Percentiles rank a stretch among this genome's conserved stretches.
These are phyloP conservation scores for Ellobium chinense DNA, from an alignment of 2,888 invertebrate genomes.

Conservation along the genomic window DNA sequence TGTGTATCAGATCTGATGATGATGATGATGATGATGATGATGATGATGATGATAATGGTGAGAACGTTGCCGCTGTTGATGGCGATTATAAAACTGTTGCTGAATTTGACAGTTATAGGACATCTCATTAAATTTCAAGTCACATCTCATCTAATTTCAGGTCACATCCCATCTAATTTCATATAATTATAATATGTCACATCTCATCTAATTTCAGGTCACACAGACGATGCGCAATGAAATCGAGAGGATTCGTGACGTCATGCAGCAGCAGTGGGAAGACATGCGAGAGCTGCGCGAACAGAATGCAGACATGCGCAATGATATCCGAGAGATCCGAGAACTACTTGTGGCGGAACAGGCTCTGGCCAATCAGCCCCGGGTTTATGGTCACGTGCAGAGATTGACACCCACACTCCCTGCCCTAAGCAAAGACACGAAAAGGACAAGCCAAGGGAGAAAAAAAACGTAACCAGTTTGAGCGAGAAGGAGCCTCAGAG, in stretches of 20 bases:
- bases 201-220: too few species aligned
- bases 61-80: too few species aligned
- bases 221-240: slow-evolving; percentile 61
- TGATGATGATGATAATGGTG: too few species aligned
- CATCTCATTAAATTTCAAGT: too few species aligned
- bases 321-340: slow-evolving; percentile 63
- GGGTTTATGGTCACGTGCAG: not conserved
- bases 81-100: too few species aligned
- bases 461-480: not conserved
- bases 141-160: too few species aligned
- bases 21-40: too few species aligned
- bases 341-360: slow-evolving; percentile 52
- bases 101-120: too few species aligned
- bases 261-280: slow-evolving; percentile 66
- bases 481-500: not conserved
- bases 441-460: not conserved
- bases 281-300: slow-evolving; percentile 65
- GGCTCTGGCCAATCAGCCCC: not conserved
- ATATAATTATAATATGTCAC: too few species aligned
- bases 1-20: too few species aligned
- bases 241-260: slow-evolving; percentile 65
- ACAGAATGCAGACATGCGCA: slow-evolving; percentile 63
- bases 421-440: not conserved
- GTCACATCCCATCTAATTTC: too few species aligned
- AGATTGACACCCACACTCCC: not conserved